These are phyloP conservation scores for Halcyon badia DNA, from an alignment of 2,797 vertebrate species.

Conservation along the genomic window DNA sequence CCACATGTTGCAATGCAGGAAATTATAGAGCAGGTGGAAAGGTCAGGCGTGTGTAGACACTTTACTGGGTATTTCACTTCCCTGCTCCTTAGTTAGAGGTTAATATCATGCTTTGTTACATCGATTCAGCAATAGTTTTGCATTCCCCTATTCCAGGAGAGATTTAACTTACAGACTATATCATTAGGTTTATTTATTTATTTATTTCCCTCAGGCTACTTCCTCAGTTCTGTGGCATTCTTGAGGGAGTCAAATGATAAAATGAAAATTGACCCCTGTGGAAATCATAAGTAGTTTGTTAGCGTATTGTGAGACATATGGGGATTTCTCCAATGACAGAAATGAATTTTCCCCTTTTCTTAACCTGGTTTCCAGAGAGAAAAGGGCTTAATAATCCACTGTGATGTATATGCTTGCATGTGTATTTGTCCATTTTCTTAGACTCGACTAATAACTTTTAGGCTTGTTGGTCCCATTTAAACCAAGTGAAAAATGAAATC, in stretches of 20 bases:
- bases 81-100: not conserved
- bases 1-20: not conserved
- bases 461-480: not conserved
- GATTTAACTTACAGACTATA: not conserved
- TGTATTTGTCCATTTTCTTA: not conserved
- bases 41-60: not conserved
- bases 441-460: not conserved
- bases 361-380: not conserved
- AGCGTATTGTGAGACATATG: not conserved
- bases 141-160: not conserved
- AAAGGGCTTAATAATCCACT: not conserved
- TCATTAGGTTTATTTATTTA: constrained; percentile 1
- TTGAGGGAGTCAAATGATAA: not conserved
- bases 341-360: not conserved
- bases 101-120: constrained; percentile 7
- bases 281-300: constrained; percentile 23
- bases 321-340: not conserved
- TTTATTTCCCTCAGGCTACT: constrained; percentile 20
- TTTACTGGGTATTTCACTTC: constrained; percentile 13
- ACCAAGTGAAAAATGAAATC: not conserved
- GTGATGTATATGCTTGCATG: not conserved
- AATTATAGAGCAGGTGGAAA: constrained; percentile 11
- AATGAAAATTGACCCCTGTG: constrained; percentile 5
- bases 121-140: not conserved
- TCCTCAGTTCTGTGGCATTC: not conserved